These are phyloP conservation scores for Bombus polaris DNA, from an alignment of 1,140 invertebrate genomes.

Conservation along the genomic window DNA sequence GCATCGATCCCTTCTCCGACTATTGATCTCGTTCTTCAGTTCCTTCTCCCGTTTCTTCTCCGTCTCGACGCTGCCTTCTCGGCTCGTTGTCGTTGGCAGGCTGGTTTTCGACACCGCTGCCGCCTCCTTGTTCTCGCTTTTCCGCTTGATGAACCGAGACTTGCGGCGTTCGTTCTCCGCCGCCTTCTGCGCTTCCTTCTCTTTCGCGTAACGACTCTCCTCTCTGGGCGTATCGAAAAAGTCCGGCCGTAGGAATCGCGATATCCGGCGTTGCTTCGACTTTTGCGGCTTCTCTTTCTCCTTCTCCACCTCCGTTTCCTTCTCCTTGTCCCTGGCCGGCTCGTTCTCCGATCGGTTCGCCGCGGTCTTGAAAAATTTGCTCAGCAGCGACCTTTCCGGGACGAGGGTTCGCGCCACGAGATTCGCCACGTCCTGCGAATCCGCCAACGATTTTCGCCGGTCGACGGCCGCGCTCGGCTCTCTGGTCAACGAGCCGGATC, in stretches of 20 bases:
- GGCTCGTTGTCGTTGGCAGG: slow-evolving; percentile 13
- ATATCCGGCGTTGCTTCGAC: slow-evolving; percentile 84
- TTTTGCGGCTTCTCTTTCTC: slow-evolving; percentile 75
- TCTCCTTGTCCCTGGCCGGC: slow-evolving; percentile 75
- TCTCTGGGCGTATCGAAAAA: slow-evolving; percentile 89
- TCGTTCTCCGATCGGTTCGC: slow-evolving; percentile 73
- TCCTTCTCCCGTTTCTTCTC: slow-evolving; percentile 75
- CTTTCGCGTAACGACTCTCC: slow-evolving; percentile 87
- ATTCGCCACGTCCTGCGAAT: slow-evolving; percentile 53
- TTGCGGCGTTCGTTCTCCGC: slow-evolving; percentile 81
- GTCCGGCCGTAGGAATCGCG: slow-evolving; percentile 89
- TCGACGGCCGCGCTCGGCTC: slow-evolving; percentile 62
- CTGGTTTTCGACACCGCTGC: accelerated
- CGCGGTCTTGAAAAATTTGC: slow-evolving; percentile 83
- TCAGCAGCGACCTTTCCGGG: slow-evolving; percentile 83
- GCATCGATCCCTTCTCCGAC: slow-evolving; percentile 61
- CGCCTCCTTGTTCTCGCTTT: slow-evolving; percentile 50
- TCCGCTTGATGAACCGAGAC: slow-evolving; percentile 75
- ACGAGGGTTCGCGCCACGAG: slow-evolving; percentile 49
- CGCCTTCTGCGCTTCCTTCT: slow-evolving; percentile 85
- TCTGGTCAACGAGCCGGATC: slow-evolving; percentile 77
- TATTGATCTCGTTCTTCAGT: slow-evolving; percentile 77
- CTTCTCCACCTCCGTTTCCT: slow-evolving; percentile 75
- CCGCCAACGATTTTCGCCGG: slow-evolving; percentile 59
- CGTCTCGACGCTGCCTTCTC: slow-evolving; percentile 43